phyloP scores from a whole-genome alignment of 2,888 invertebrate genomes.

The Pristionchus japonicus region DNA sequence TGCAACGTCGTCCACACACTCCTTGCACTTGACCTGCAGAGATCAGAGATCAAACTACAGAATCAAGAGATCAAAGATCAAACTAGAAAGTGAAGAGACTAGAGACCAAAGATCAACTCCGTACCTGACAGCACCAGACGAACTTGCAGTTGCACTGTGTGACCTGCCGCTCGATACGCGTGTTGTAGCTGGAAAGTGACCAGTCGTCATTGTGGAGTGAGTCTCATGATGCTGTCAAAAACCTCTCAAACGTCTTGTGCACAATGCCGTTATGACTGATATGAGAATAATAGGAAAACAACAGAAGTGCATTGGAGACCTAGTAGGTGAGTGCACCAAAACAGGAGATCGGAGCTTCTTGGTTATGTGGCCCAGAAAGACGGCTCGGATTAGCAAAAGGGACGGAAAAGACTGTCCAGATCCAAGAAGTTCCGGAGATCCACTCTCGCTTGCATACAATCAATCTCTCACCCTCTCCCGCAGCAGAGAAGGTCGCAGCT shows the following conservation, averaged over 20 bases:
- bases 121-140: conserved; percentile 74
- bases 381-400: too few species aligned
- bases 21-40: conserved; percentile 61
- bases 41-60: neutral
- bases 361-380: too few species aligned
- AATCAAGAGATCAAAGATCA: neutral
- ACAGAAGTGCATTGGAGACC: too few species aligned
- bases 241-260: too few species aligned
- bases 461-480: conserved; percentile 76
- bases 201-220: neutral
- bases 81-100: neutral
- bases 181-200: conserved; percentile 54
- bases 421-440: too few species aligned
- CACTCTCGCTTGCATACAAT: too few species aligned
- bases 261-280: too few species aligned
- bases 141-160: conserved; percentile 74
- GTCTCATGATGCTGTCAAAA: neutral
- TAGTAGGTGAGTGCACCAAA: too few species aligned
- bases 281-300: too few species aligned
- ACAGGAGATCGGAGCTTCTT: too few species aligned
- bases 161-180: conserved; percentile 55
- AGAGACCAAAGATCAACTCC: conserved; percentile 12
- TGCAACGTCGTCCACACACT: conserved; percentile 62
- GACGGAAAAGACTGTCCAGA: too few species aligned
- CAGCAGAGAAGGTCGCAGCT: conserved; percentile 77